Evolutionary conservation across 2,113 vertebrate species (phyloP).

Genomic region (Callopanchax toddi): DNA sequence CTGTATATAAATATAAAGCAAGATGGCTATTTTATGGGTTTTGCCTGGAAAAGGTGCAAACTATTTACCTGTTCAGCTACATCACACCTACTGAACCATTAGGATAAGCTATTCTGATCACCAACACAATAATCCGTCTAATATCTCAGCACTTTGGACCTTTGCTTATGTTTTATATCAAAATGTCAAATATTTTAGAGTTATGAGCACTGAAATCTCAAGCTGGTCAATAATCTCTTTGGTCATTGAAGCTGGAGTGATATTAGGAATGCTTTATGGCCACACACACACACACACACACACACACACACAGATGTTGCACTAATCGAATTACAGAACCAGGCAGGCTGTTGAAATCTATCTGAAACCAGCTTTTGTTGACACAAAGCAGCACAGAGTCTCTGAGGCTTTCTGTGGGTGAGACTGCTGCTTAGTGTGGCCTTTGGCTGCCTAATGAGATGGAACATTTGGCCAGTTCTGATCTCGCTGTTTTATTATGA

Average conservation of each 20-base stretch:
- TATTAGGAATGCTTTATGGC: background rate
- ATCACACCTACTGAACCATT: no score
- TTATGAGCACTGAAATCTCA: background rate
- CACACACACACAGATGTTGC: background rate
- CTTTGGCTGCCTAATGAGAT: constrained; percentile 64
- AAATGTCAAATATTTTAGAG: background rate
- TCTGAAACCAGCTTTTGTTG: constrained; percentile 1
- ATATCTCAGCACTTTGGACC: no score
- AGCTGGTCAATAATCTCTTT: background rate
- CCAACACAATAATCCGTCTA: no score
- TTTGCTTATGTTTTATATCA: background rate
- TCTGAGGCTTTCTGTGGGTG: constrained; percentile 13
- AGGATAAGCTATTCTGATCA: no score
- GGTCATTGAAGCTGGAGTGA: background rate
- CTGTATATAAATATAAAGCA: no score
- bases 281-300: background rate
- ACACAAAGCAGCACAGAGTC: constrained; percentile 7
- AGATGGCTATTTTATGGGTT: no score
- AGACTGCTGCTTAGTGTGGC: constrained; percentile 40
- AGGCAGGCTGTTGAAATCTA: background rate
- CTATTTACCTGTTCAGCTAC: no score
- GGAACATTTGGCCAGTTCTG: constrained; percentile 56
- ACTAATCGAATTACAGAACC: background rate
- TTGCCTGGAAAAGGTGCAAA: no score
- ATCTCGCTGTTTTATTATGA: constrained; percentile 57